A percentile compares a stretch with the other conserved stretches of the same genome.
phyloP scores from a whole-genome alignment of 2,113 vertebrate species.

The Dendropsophus ebraccatus region DNA sequence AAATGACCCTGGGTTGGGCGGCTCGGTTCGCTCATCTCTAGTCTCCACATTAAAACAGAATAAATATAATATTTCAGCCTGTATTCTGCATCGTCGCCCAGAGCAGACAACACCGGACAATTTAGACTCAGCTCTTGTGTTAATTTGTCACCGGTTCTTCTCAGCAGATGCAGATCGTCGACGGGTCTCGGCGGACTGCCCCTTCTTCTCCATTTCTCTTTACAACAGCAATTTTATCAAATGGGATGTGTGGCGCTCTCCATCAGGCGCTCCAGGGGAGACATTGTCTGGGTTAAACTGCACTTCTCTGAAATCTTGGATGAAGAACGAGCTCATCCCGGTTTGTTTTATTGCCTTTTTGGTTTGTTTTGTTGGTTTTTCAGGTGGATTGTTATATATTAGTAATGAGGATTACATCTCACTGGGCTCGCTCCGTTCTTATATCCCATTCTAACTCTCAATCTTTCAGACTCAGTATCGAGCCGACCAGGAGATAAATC shows the following conservation, averaged over 20 bases:
- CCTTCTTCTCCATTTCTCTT: background rate
- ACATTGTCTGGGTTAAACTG: background rate
- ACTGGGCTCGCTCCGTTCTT: background rate
- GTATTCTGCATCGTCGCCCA: background rate
- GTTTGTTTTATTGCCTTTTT: constrained; percentile 25
- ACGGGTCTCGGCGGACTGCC: background rate
- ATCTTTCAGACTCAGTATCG: background rate
- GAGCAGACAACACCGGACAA: constrained; percentile 14
- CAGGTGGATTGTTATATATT: constrained; percentile 6
- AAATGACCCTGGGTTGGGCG: too few relatives aligned
- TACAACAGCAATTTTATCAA: constrained; percentile 28
- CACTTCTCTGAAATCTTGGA: background rate
- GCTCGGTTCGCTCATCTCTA: too few relatives aligned
- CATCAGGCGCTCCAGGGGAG: constrained; percentile 6
- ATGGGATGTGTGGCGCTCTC: background rate
- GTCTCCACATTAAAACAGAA: constrained; percentile 5
- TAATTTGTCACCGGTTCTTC: constrained; percentile 18
- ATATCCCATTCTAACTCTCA: background rate
- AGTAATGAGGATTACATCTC: constrained; percentile 8
- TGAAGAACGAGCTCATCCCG: background rate
- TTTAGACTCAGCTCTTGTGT: constrained; percentile 24
- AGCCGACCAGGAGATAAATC: background rate
- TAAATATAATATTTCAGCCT: constrained; percentile 2
- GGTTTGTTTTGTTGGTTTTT: background rate
- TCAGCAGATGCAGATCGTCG: background rate